Base-by-base conservation (phyloP, 2,113 vertebrate genomes). In the Ovis canadensis region DNA sequence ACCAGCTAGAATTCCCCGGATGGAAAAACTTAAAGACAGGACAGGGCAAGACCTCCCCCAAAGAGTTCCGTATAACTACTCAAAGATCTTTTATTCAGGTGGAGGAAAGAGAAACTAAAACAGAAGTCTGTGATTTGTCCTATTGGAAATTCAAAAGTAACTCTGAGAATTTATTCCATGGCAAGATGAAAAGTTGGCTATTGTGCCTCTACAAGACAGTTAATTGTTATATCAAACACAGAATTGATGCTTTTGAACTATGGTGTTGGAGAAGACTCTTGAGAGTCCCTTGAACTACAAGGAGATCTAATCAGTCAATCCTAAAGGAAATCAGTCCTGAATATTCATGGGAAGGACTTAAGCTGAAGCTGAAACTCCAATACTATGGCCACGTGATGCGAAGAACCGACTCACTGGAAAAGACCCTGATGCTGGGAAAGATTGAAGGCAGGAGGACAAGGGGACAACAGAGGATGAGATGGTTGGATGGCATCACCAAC, bases 91-190 rank as follows among this genome's bases (percentile, higher is more conserved):
- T 54, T 57, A 71, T 52, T 59, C 81, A 60, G 17, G 54, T 27
- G 16, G 14, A 96, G 60, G 29, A 77, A 89, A 95, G n/a, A 89
- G 50, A 87, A 94, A 83, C 33, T 84, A 59, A 91, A 90, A 81
- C 31, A 93, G 83, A 83, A 25, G 12, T 91, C 48, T 59, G 5
- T 91, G n/a, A 62, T 82, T 93, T 95, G 74, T 57, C 15, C 52
- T 85, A 93, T 1, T 86, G 31, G n/a, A 91, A 87, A 94, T 88
- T 54, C 29, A 91, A 97, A 97, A 85, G 90, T 94, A 25, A 88
- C 52, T 97, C 17, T 77, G 90, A 92, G 12, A 92, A 94, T 95
- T 62, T 95, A 84, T 96, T 88, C 40, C 94, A 25, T 31, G 59
- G 52, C 45, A 95, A 88, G 45, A 94, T 81, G 40, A 96, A 90